phyloP scores from a whole-genome alignment of 2,113 vertebrate genomes.

The Gallinago undulata region DNA sequence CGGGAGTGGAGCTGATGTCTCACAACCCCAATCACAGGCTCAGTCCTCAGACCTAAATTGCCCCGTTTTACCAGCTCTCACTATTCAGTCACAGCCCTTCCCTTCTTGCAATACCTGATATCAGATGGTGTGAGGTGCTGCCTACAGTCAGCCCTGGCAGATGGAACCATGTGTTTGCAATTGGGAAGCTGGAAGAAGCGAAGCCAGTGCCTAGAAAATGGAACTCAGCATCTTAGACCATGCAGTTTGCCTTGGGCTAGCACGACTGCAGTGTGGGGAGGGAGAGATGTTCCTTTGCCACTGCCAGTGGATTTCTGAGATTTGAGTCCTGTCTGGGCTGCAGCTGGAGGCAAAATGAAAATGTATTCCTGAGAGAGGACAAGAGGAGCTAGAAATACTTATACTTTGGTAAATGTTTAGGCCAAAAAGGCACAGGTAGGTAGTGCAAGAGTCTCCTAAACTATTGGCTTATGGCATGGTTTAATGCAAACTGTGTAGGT shows the following conservation, averaged over 20 bases:
- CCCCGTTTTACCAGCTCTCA: not conserved
- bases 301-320: not conserved
- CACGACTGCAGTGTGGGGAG: accelerated
- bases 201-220: not conserved
- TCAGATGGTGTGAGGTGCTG: not conserved
- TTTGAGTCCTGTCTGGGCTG: not conserved
- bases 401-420: not conserved
- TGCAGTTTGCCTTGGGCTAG: not conserved
- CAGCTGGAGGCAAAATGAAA: not conserved
- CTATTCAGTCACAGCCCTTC: not conserved
- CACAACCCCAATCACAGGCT: not conserved
- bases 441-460: not conserved
- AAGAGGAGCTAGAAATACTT: not conserved
- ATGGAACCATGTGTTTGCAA: not conserved
- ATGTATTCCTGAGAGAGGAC: not conserved
- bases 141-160: not conserved
- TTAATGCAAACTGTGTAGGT: not conserved
- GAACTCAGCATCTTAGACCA: not conserved
- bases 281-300: not conserved
- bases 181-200: not conserved
- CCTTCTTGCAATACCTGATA: not conserved
- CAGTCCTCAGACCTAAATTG: not conserved
- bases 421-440: not conserved
- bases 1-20: not conserved
- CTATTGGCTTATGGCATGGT: not conserved